Percentiles rank a stretch among this genome's conserved stretches.
Conservation (phyloP, 2,888 invertebrate genomes). For the Drosophila villosipedis region DNA sequence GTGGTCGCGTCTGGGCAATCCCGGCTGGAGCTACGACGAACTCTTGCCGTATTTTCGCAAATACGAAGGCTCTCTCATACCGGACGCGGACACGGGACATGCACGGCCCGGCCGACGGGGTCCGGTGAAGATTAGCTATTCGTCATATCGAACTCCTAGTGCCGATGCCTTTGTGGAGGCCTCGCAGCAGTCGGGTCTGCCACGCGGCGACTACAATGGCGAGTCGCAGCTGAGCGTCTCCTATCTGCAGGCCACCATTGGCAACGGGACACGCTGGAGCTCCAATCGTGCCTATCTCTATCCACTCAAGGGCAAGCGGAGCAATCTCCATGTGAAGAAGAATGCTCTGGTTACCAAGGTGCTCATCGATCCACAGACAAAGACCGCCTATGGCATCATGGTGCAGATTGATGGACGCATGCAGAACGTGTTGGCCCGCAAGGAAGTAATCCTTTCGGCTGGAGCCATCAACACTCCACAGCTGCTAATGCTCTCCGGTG, state of each 20-base stretch:
- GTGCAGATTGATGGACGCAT: conserved; percentile 84
- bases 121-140: conserved; percentile 86
- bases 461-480: conserved; percentile 94
- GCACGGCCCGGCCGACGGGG: conserved; percentile 86
- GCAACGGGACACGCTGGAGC: conserved; percentile 87
- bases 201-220: conserved; percentile 89
- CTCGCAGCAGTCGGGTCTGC: conserved; percentile 87
- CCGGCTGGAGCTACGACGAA: conserved; percentile 90
- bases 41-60: conserved; percentile 92
- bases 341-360: conserved; percentile 87
- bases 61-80: conserved; percentile 89
- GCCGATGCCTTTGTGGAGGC: conserved; percentile 88
- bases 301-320: conserved; percentile 85
- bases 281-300: conserved; percentile 88
- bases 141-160: conserved; percentile 86
- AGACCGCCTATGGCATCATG: conserved; percentile 87
- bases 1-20: conserved; percentile 90
- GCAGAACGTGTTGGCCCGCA: conserved; percentile 86
- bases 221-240: conserved; percentile 87
- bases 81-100: conserved; percentile 84
- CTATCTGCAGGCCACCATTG: conserved; percentile 87
- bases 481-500: conserved; percentile 91
- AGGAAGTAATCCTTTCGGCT: conserved; percentile 90
- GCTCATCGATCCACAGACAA: conserved; percentile 86
- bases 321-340: conserved; percentile 87